Conservation (phyloP, 53 echinoderm and acorn worm species). For the Antedon mediterranea region DNA sequence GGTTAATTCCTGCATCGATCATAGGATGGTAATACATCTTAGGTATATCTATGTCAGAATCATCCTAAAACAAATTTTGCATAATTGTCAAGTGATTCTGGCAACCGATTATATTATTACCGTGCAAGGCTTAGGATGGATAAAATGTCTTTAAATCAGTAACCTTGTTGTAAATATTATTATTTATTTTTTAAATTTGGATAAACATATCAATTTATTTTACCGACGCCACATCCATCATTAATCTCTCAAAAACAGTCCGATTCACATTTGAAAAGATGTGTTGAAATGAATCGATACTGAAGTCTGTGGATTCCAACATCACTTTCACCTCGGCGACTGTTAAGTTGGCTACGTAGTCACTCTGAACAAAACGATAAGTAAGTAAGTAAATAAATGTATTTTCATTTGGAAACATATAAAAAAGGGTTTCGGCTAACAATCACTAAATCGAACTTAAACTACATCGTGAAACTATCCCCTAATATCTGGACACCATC, state of each 20-base stretch:
- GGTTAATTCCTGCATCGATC: slow-evolving; percentile 17
- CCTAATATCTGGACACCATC: too few relatives aligned
- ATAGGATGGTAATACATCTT: slow-evolving; percentile 6
- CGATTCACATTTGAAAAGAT: neutral
- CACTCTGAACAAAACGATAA: too few relatives aligned
- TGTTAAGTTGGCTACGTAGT: neutral
- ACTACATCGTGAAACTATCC: too few relatives aligned
- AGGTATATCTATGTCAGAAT: neutral
- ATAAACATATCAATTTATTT: neutral
- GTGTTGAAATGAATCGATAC: neutral
- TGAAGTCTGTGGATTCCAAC: neutral
- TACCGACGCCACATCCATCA: neutral
- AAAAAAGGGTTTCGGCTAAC: neutral
- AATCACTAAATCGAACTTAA: too few relatives aligned
- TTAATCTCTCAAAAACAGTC: neutral
- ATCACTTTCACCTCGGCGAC: neutral
- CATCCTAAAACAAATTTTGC: neutral
- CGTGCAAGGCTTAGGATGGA: too few relatives aligned
- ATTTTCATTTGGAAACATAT: too few relatives aligned
- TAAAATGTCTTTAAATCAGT: too few relatives aligned
- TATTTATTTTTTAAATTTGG: too few relatives aligned
- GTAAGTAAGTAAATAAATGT: too few relatives aligned
- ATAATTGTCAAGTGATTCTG: too few relatives aligned
- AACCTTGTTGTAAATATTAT: too few relatives aligned
- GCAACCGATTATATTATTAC: too few relatives aligned